A percentile compares a stretch with the other conserved stretches of the same genome.
Evolutionary conservation across 2,888 invertebrate genomes (phyloP).

Genomic region (Agrochola circellaris): DNA sequence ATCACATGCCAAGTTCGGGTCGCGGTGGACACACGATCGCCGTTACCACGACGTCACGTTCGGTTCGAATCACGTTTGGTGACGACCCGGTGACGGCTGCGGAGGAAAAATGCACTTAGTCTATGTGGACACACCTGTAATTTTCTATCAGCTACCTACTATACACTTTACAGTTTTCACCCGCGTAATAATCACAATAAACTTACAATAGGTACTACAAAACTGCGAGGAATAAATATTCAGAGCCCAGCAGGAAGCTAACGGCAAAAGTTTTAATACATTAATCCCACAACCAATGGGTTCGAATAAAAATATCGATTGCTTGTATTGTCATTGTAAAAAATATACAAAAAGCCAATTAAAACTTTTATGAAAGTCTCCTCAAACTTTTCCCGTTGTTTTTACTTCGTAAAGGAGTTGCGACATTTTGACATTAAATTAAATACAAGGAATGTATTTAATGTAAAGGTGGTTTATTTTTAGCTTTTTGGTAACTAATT

Average conservation of each 20-base stretch:
- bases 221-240: conserved; percentile 58
- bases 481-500: conserved; percentile 20
- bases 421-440: conserved; percentile 56
- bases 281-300: conserved; percentile 62
- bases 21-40: too few relatives aligned
- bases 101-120: background rate
- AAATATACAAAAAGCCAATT: conserved; percentile 71
- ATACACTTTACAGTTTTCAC: background rate
- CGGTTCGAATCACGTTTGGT: too few relatives aligned
- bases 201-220: background rate
- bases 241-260: conserved; percentile 55
- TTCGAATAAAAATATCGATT: conserved; percentile 65
- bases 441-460: conserved; percentile 28
- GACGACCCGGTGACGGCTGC: background rate
- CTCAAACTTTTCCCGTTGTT: conserved; percentile 69
- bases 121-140: background rate
- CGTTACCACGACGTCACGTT: too few relatives aligned
- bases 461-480: conserved; percentile 4
- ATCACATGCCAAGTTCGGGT: too few relatives aligned
- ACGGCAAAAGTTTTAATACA: conserved; percentile 66
- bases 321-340: conserved; percentile 67
- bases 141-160: background rate
- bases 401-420: conserved; percentile 60
- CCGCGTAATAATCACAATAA: background rate
- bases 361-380: conserved; percentile 73